phyloP scores from a whole-genome alignment of 1,140 invertebrate genomes.

The Temnothorax longispinosus region DNA sequence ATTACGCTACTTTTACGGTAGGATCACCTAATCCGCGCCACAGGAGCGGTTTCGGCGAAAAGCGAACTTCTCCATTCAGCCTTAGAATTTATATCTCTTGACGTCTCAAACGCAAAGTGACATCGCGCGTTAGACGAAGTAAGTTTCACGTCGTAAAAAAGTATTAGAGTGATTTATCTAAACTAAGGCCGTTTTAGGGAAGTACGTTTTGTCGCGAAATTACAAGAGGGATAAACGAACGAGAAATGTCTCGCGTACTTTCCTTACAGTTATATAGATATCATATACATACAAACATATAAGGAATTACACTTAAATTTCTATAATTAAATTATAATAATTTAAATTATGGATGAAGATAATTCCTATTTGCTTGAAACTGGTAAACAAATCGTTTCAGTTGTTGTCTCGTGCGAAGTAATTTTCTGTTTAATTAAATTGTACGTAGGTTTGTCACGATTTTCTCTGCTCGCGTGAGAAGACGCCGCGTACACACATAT shows the following conservation, averaged over 20 bases:
- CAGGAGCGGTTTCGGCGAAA: conserved; percentile 41
- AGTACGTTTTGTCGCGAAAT: conserved; percentile 6
- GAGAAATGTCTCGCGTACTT: neutral
- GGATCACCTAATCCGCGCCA: conserved; percentile 66
- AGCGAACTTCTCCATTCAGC: conserved; percentile 16
- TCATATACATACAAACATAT: no score
- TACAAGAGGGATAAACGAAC: neutral
- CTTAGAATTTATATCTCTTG: conserved; percentile 24
- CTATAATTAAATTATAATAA: neutral
- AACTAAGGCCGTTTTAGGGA: conserved; percentile 15
- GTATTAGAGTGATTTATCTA: conserved; percentile 41
- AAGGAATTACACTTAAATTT: neutral
- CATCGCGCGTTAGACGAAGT: conserved; percentile 30
- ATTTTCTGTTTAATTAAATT: neutral
- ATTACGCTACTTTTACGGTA: conserved; percentile 69
- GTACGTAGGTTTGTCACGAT: conserved; percentile 2
- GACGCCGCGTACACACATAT: conserved; percentile 27
- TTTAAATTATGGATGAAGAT: neutral
- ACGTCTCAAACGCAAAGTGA: conserved; percentile 52
- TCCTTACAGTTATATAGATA: neutral
- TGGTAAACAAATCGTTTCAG: neutral
- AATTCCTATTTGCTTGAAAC: neutral
- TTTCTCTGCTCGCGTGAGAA: neutral
- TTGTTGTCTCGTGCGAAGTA: neutral
- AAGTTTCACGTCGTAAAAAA: conserved; percentile 35